Conservation (phyloP, 2,888 invertebrate genomes). For the Drosophila prolongata region DNA sequence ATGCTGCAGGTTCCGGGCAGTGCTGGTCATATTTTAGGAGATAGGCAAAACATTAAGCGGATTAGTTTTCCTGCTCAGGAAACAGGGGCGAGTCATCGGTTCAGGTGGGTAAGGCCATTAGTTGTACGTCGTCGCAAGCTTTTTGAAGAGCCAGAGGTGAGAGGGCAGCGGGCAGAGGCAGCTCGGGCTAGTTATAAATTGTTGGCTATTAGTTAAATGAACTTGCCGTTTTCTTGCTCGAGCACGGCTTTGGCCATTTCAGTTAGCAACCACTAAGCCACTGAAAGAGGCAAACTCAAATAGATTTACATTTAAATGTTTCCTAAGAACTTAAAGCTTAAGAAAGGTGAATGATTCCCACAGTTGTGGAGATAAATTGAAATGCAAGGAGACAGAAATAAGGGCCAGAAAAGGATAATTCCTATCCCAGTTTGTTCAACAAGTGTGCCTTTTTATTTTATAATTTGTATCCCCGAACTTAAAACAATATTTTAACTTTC, state of each 20-base stretch:
- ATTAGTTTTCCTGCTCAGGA: conserved; percentile 59
- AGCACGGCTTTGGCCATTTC: conserved; percentile 51
- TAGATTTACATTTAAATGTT: conserved; percentile 42
- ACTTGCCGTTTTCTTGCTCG: conserved; percentile 61
- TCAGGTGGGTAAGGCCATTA: conserved; percentile 49
- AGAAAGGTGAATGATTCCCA: conserved; percentile 25
- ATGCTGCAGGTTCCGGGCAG: conserved; percentile 20
- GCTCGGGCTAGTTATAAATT: conserved; percentile 67
- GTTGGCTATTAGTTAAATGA: conserved; percentile 80
- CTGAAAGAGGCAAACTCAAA: conserved; percentile 41
- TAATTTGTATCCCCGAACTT: too few relatives aligned
- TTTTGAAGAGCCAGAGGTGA: conserved; percentile 7
- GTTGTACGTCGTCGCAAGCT: conserved; percentile 44
- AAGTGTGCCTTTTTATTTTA: conserved; percentile 4
- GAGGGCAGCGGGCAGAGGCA: conserved; percentile 11
- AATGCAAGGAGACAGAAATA: not conserved
- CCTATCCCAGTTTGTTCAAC: conserved; percentile 2
- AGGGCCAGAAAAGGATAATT: not conserved
- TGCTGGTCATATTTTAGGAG: conserved; percentile 59
- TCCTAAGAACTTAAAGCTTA: conserved; percentile 35
- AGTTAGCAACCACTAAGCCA: conserved; percentile 45
- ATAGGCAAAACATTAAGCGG: conserved; percentile 78
- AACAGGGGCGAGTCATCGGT: conserved; percentile 5
- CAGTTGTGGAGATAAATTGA: not conserved
- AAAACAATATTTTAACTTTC: too few relatives aligned